A percentile compares a stretch with the other conserved stretches of the same genome.
phyloP scores from a whole-genome alignment of 2,888 invertebrate genomes.

The Scaptodrosophila latifasciaeformis region DNA sequence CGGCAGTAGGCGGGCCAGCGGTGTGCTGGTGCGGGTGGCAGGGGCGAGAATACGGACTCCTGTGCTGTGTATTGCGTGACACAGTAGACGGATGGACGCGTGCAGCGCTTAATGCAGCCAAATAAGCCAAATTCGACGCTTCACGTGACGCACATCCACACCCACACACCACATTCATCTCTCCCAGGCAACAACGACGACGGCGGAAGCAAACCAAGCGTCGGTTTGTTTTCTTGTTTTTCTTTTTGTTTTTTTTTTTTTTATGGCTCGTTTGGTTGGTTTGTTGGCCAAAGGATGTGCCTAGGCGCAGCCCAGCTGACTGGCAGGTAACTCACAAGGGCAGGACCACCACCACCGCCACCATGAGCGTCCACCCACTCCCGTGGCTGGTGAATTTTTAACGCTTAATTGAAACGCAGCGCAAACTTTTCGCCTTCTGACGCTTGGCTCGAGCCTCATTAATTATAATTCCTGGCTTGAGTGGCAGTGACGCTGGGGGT shows the following conservation, averaged over 20 bases:
- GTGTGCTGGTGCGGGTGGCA: not conserved
- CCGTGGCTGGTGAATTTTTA: constrained; percentile 42
- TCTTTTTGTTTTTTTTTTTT: constrained; percentile 27
- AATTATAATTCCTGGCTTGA: constrained; percentile 54
- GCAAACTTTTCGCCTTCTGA: constrained; percentile 59
- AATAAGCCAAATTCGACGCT: constrained; percentile 48
- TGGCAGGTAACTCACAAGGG: not conserved
- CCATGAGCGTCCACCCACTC: not conserved
- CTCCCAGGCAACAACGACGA: not conserved
- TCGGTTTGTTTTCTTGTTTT: constrained; percentile 25
- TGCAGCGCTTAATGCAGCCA: constrained; percentile 48
- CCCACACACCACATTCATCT: constrained; percentile 10
- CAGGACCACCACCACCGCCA: not conserved
- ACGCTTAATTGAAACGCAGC: constrained; percentile 59
- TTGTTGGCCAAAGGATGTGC: constrained; percentile 57
- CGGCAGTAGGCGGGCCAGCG: not conserved
- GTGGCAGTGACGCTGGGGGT: constrained; percentile 27
- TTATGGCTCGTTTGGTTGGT: constrained; percentile 13
- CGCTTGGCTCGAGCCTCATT: constrained; percentile 57
- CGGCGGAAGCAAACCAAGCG: constrained; percentile 17
- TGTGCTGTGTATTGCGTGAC: constrained; percentile 52
- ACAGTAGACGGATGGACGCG: constrained; percentile 34
- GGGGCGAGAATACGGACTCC: no score
- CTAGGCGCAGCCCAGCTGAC: constrained; percentile 52
- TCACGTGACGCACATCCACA: constrained; percentile 59